Conservation (phyloP, 2,113 vertebrate genomes). For the Turdus rufiventris region DNA sequence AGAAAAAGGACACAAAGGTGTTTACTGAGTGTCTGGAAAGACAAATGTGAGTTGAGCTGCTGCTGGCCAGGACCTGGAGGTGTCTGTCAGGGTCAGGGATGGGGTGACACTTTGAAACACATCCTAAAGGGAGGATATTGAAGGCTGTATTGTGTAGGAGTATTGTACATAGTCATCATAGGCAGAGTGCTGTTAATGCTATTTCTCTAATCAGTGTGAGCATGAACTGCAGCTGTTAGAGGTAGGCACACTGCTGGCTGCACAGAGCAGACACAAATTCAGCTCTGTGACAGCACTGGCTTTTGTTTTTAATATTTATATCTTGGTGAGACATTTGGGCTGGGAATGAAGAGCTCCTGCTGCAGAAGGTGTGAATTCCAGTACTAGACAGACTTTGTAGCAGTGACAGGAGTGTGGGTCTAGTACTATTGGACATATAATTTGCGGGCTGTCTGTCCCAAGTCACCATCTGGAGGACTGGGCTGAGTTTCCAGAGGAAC, state of each 20-base stretch:
- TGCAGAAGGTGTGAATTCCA: neutral
- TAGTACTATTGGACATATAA: neutral
- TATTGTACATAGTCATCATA: neutral
- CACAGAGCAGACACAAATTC: neutral
- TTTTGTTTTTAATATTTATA: neutral
- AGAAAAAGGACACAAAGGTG: slow-evolving; percentile 60
- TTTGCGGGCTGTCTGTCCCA: neutral
- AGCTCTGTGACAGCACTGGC: neutral
- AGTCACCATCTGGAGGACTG: slow-evolving; percentile 20
- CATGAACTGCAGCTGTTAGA: neutral
- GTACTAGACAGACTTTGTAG: neutral
- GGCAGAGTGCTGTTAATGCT: neutral
- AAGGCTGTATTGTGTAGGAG: neutral
- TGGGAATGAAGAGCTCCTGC: neutral
- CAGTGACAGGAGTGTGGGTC: neutral
- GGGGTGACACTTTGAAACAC: neutral
- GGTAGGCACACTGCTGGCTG: neutral
- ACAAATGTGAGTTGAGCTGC: slow-evolving; percentile 27
- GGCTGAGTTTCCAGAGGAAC: slow-evolving; percentile 63
- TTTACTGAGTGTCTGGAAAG: slow-evolving; percentile 61
- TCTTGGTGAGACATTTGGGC: neutral
- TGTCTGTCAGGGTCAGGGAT: neutral
- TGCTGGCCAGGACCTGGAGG: slow-evolving; percentile 1
- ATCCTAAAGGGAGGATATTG: neutral
- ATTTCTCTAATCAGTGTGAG: neutral